A percentile compares a stretch with the other conserved stretches of the same genome.
These are phyloP conservation scores for Paradoxurus hermaphroditus DNA, from an alignment of 2,113 vertebrate genomes.

Conservation along the genomic window DNA sequence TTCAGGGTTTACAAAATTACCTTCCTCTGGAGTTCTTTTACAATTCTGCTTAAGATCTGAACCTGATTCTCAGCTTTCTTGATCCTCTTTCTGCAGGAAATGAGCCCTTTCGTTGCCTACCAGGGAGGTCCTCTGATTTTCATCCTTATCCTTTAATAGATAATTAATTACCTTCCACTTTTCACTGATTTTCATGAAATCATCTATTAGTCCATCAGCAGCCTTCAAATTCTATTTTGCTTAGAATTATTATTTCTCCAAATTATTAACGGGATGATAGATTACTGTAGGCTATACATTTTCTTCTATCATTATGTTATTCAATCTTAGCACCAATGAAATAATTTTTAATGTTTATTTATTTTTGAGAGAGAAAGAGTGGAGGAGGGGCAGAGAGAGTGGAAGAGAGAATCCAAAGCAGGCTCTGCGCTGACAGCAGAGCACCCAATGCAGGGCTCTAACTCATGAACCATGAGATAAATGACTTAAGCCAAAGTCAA, in stretches of 20 bases:
- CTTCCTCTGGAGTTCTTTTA: not conserved
- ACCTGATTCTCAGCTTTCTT: not conserved
- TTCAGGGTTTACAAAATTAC: not conserved
- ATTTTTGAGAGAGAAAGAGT: no score
- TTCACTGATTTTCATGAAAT: not conserved
- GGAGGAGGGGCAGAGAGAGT: no score
- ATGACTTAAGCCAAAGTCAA: no score
- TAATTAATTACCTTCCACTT: not conserved
- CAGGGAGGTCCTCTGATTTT: not conserved
- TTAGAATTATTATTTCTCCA: not conserved
- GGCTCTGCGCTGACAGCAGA: no score
- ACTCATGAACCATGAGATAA: no score
- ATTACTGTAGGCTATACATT: not conserved
- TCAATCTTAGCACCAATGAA: not conserved
- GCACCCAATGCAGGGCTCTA: no score
- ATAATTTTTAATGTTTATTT: no score
- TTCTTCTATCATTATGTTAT: not conserved
- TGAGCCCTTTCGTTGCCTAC: not conserved
- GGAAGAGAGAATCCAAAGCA: no score
- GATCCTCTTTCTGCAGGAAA: not conserved
- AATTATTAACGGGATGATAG: not conserved
- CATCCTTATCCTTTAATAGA: not conserved
- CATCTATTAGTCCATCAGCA: not conserved
- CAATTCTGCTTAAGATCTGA: not conserved
- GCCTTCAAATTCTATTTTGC: not conserved